Evolutionary conservation across 2,797 vertebrate genomes (phyloP), one percentile per base, ranked within the genome.

Genomic region (Astyanax mexicanus): DNA sequence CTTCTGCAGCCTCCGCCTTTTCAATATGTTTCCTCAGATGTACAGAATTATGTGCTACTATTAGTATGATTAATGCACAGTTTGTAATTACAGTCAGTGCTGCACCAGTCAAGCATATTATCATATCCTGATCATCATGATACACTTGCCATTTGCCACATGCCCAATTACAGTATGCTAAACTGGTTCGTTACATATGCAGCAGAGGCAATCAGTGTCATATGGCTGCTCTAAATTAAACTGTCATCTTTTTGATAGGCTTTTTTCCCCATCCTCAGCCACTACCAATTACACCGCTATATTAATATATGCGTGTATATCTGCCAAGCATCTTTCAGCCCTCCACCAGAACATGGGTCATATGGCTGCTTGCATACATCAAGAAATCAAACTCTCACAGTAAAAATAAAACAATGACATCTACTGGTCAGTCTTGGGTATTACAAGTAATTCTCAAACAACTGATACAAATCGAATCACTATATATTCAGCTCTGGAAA

Each of bases 101-200:
- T 44, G 42, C 64, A 49, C 15, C 64, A 67, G 44, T 67, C 44
- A 49, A 49, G 64, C 44, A 45, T 47, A 32, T 47, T 42, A 29
- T 47, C 64, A 67, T 67, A 49, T 67, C 44, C 64, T 32, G 64
- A 67, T 47, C 64, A 67, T 67, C 44, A 67, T 67, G 42, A 49
- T 49, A 49, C 40, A 45, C 44, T 67, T 29, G 27, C 8, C 44
- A 49, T 67, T 67, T 49, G 44, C 64, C 64, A 67, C 64, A 67
- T 67, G 64, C 27, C 64, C 64, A 67, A 67, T 67, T 67, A 67
- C 44, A 62, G 58, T 72, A 51, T 62, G 44, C 32, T 73, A 65
- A 73, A 73, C 37, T 40, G 58, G 29, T 52, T 61, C 45, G 49
- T 64, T 64, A 49, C 42, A 49, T 67, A 67, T 67, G 64, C 64